phyloP scores from a whole-genome alignment of 2,888 invertebrate species.

The Pilophorus perplexus region DNA sequence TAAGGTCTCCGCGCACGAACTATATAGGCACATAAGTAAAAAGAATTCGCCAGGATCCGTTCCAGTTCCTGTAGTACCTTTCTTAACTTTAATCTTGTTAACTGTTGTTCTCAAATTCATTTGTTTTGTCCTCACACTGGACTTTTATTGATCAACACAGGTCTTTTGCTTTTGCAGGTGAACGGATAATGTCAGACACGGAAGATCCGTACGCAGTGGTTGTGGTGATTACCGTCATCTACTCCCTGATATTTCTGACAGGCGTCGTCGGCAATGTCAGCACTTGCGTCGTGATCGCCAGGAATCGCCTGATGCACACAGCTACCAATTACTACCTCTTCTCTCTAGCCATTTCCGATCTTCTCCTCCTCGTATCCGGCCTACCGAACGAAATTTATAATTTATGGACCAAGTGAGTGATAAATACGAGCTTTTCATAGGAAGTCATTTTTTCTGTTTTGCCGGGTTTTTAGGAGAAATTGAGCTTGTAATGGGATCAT shows the following conservation, averaged over 20 bases:
- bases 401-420: conserved; percentile 63
- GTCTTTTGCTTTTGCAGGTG: neutral
- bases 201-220: conserved; percentile 61
- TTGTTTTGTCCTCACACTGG: no score
- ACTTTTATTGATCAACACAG: no score
- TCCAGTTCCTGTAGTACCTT: no score
- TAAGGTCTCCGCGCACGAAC: no score
- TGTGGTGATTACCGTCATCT: conserved; percentile 68
- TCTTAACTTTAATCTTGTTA: no score
- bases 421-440: no score
- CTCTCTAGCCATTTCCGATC: conserved; percentile 74
- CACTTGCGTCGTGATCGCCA: conserved; percentile 74
- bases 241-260: conserved; percentile 66
- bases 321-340: conserved; percentile 81
- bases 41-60: no score
- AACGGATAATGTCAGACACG: conserved; percentile 35
- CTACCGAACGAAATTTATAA: conserved; percentile 75
- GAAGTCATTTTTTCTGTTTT: no score
- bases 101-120: no score
- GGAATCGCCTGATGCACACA: conserved; percentile 77
- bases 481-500: no score
- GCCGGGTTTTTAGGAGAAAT: no score
- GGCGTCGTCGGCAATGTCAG: conserved; percentile 74
- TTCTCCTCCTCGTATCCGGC: conserved; percentile 71
- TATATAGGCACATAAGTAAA: no score